Conservation (phyloP, 2,888 invertebrate species). For the Eremobia ochroleuca region DNA sequence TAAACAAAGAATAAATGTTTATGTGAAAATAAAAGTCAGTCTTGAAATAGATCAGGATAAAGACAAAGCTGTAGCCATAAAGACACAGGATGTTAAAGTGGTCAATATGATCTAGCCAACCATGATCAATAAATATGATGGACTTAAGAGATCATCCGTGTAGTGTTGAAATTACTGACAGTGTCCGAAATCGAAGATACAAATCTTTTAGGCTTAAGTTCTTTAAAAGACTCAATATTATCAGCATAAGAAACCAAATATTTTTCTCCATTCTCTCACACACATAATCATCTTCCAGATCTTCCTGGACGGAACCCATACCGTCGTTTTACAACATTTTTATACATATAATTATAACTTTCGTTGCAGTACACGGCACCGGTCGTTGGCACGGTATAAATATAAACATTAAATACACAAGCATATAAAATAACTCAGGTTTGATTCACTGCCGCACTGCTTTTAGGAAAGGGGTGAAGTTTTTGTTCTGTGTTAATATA, state of each 20-base stretch:
- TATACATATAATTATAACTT: constrained; percentile 73
- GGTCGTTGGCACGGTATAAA: constrained; percentile 89
- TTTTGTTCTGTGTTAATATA: constrained; percentile 69
- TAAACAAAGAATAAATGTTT: background rate
- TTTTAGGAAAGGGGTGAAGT: constrained; percentile 72
- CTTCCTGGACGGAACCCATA: constrained; percentile 35
- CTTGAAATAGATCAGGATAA: background rate
- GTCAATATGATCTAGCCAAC: background rate
- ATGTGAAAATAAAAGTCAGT: background rate
- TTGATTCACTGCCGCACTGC: constrained; percentile 81
- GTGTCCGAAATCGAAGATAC: background rate
- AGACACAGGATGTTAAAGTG: background rate
- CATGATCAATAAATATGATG: background rate
- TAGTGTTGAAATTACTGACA: background rate
- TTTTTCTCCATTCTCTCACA: background rate
- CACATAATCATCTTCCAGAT: constrained; percentile 24
- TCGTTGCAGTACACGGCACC: constrained; percentile 63
- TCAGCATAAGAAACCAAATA: background rate
- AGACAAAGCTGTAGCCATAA: background rate
- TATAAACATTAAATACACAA: constrained; percentile 90
- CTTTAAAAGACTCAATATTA: background rate
- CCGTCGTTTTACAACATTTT: constrained; percentile 52
- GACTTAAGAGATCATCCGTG: background rate
- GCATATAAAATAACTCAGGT: constrained; percentile 85
- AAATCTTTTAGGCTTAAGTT: background rate